Evolutionary conservation across 2,888 invertebrate genomes (phyloP).

Genomic region (Acanthosepion lycidas): DNA sequence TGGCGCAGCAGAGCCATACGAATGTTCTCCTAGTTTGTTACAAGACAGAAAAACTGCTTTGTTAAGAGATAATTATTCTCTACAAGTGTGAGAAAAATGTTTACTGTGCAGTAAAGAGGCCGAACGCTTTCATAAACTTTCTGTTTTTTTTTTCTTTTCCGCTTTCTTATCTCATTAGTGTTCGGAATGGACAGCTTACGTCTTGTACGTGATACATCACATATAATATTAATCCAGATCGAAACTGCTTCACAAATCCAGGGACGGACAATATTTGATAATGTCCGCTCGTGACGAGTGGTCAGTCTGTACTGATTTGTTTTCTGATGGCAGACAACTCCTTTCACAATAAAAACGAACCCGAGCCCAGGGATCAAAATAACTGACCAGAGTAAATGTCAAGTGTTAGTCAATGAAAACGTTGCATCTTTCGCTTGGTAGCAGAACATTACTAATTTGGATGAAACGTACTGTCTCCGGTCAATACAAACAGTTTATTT

Average conservation of each 20-base stretch:
- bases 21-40: too few relatives aligned
- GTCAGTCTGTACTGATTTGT: neutral
- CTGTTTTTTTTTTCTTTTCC: neutral
- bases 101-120: too few relatives aligned
- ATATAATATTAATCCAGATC: neutral
- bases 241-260: neutral
- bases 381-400: neutral
- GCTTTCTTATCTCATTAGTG: neutral
- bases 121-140: neutral
- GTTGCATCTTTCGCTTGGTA: neutral
- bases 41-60: too few relatives aligned
- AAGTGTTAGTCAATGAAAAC: neutral
- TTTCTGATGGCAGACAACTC: neutral
- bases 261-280: neutral
- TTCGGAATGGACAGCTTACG: neutral
- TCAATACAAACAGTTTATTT: too few relatives aligned
- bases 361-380: neutral
- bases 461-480: too few relatives aligned
- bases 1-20: too few relatives aligned
- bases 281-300: neutral
- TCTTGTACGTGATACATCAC: neutral
- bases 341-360: neutral
- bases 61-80: too few relatives aligned
- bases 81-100: too few relatives aligned
- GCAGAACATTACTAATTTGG: too few relatives aligned